Conservation (phyloP, 1,140 invertebrate genomes). For the Odontomachus brunneus region DNA sequence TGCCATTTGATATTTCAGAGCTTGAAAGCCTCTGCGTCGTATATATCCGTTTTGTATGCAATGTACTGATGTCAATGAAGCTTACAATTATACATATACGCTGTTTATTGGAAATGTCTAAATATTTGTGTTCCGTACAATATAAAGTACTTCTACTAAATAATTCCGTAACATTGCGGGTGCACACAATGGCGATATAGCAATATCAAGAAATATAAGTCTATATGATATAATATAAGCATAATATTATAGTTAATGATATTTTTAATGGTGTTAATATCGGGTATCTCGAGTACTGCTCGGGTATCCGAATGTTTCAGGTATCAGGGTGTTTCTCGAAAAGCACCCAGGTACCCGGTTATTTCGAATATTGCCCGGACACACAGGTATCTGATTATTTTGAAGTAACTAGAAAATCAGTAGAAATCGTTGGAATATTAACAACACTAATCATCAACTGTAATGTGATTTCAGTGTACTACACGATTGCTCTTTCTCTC, state of each 20-base stretch:
- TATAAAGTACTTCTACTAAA: background rate
- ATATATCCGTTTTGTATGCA: slow-evolving; percentile 60
- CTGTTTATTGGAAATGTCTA: slow-evolving; percentile 1
- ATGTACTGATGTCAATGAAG: slow-evolving; percentile 47
- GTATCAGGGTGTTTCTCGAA: too few species aligned
- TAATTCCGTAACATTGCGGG: background rate
- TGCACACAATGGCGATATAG: background rate
- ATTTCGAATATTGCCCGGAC: too few species aligned
- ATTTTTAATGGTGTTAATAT: too few species aligned
- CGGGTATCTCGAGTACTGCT: too few species aligned
- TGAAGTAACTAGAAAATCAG: too few species aligned
- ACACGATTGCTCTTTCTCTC: background rate
- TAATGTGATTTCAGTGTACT: background rate
- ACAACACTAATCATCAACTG: too few species aligned
- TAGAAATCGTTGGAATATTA: too few species aligned
- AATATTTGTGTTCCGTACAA: background rate
- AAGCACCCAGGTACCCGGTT: too few species aligned
- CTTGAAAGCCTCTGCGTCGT: slow-evolving; percentile 61
- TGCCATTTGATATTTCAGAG: slow-evolving; percentile 55
- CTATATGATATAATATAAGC: too few species aligned
- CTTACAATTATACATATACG: background rate
- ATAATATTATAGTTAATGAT: too few species aligned
- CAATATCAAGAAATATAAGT: background rate
- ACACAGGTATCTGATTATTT: too few species aligned
- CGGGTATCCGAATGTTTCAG: too few species aligned